Evolutionary conservation across 2,113 vertebrate genomes (phyloP).

Genomic region (Cygnus buccinator): DNA sequence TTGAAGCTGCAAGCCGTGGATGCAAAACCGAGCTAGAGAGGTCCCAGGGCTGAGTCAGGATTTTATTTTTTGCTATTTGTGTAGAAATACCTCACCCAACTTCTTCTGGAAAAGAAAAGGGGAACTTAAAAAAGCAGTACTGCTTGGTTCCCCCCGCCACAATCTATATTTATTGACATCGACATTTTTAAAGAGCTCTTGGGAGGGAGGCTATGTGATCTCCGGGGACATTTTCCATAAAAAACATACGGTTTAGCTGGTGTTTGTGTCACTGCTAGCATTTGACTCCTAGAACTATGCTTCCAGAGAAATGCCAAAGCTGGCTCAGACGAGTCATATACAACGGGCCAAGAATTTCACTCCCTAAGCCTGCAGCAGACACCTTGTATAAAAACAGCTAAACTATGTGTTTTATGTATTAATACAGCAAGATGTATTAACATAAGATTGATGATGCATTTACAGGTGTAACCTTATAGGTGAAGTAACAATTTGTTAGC

Average conservation of each 20-base stretch:
- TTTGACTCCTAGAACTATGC: not conserved
- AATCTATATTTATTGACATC: not conserved
- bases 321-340: not conserved
- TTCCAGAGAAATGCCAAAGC: constrained; percentile 1
- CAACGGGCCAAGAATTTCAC: not conserved
- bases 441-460: not conserved
- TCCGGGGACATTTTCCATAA: not conserved
- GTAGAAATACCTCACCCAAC: not conserved
- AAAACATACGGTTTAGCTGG: not conserved
- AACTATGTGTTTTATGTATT: not conserved
- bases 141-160: not conserved
- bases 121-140: not conserved
- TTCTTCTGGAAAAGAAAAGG: not conserved
- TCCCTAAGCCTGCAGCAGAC: not conserved
- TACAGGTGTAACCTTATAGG: not conserved
- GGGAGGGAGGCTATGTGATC: not conserved
- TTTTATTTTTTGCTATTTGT: not conserved
- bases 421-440: not conserved
- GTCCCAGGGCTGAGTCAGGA: not conserved
- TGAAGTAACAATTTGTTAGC: not conserved
- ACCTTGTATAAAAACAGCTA: not conserved
- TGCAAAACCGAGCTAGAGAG: not conserved
- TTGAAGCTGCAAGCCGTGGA: not conserved
- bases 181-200: not conserved
- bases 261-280: not conserved